Percentiles rank a stretch among this genome's conserved stretches.
phyloP scores from a whole-genome alignment of 2,113 vertebrate species.

The Mastomys coucha region DNA sequence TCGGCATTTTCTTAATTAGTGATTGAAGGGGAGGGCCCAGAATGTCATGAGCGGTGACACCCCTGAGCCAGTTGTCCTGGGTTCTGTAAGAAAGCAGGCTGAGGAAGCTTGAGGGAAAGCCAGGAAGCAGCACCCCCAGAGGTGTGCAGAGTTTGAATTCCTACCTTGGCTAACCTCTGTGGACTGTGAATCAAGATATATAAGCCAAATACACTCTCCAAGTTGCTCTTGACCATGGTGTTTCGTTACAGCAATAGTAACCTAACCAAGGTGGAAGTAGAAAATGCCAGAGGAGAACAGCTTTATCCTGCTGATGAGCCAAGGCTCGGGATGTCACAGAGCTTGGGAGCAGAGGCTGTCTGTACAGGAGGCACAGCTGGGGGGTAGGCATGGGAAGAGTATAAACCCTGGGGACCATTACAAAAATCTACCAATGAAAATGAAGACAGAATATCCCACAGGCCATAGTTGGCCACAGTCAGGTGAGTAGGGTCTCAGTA shows the following conservation, averaged over 20 bases:
- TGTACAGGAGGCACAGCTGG: too few species aligned
- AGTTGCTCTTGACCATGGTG: background rate
- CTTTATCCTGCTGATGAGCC: background rate
- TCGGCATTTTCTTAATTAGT: background rate
- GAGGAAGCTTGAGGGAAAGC: background rate
- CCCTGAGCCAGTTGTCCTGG: background rate
- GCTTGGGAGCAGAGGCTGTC: background rate
- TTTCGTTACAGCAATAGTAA: background rate
- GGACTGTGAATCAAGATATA: background rate
- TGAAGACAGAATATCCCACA: background rate
- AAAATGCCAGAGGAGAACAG: background rate
- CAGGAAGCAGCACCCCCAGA: background rate
- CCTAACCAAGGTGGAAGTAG: too few species aligned
- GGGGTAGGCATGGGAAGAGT: background rate
- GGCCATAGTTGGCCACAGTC: background rate
- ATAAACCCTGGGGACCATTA: background rate
- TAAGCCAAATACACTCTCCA: background rate
- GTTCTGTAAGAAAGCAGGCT: background rate
- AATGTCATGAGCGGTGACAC: background rate
- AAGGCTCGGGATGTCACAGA: background rate
- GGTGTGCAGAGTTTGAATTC: background rate
- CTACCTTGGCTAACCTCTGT: background rate
- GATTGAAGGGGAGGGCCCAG: background rate
- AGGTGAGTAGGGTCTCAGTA: too few species aligned
- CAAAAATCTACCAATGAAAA: too few species aligned